Evolutionary conservation across 2,113 vertebrate species (phyloP).

Genomic region (Geococcyx californianus): DNA sequence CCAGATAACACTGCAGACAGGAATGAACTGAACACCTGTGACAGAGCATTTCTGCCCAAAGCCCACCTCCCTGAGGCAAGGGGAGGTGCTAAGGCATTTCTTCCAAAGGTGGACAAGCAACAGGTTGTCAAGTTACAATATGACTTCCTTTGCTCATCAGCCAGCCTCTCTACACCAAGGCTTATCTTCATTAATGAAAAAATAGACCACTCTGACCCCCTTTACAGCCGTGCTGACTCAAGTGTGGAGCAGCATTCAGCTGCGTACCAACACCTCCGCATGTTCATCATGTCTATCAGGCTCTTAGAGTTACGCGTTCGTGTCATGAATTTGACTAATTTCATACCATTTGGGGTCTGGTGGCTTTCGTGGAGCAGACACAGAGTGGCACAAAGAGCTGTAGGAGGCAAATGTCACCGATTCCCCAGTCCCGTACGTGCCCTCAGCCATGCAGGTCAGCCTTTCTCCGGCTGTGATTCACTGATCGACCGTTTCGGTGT

Average conservation of each 20-base stretch:
- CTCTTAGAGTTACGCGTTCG: fast-evolving
- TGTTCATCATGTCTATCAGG: background rate
- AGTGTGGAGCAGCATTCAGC: background rate
- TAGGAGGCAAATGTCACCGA: background rate
- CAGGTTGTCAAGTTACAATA: background rate
- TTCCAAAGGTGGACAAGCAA: background rate
- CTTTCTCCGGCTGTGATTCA: background rate
- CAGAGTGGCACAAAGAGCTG: background rate
- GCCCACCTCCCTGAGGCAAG: background rate
- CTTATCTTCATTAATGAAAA: background rate
- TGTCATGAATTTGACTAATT: background rate
- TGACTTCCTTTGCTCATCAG: background rate
- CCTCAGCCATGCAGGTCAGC: background rate
- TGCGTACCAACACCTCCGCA: fast-evolving
- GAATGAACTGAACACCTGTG: background rate
- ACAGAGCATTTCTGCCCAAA: background rate
- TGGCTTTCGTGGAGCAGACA: background rate
- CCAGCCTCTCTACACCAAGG: background rate
- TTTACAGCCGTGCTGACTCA: background rate
- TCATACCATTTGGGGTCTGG: background rate
- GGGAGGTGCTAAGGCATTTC: background rate
- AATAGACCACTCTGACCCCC: background rate
- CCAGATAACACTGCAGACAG: background rate
- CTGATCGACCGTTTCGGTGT: background rate
- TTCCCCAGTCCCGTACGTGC: fast-evolving